Conservation (phyloP, 2,113 vertebrate genomes). For the Girardinichthys multiradiatus region DNA sequence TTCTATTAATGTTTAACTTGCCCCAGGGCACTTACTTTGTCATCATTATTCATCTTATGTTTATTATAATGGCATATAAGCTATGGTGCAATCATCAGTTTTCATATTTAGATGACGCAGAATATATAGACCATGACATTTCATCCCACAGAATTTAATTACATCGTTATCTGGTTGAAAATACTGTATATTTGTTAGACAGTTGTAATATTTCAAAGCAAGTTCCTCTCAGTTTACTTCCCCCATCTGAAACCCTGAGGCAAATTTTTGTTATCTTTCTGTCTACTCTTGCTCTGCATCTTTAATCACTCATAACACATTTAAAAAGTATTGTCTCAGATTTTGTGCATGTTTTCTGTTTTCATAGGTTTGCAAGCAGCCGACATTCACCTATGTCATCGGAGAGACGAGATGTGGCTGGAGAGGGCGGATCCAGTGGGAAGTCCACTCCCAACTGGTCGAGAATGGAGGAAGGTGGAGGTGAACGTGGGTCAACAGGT, state of each 20-base stretch:
- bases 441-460: slow-evolving; percentile 93
- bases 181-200: slow-evolving; percentile 6
- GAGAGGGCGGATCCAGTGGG: slow-evolving; percentile 85
- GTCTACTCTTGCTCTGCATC: slow-evolving; percentile 9
- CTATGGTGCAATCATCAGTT: slow-evolving; percentile 1
- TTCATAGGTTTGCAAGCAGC: slow-evolving; percentile 89
- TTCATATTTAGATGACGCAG: slow-evolving; percentile 9
- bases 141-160: not conserved
- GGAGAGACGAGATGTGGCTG: slow-evolving; percentile 87
- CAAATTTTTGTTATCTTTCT: slow-evolving; percentile 12
- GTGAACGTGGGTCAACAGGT: slow-evolving; percentile 68
- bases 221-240: not conserved
- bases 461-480: slow-evolving; percentile 86
- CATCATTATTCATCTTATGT: not conserved
- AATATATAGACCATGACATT: not conserved
- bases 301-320: slow-evolving; percentile 12
- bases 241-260: slow-evolving; percentile 22
- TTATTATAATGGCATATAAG: not conserved
- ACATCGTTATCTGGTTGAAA: slow-evolving; percentile 7
- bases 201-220: slow-evolving; percentile 7
- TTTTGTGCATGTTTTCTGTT: not conserved
- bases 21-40: not conserved
- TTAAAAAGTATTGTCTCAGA: not conserved
- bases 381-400: slow-evolving; percentile 91
- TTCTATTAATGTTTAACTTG: not conserved